A percentile compares a stretch with the other conserved stretches of the same genome.
phyloP scores from a whole-genome alignment of 2,113 vertebrate genomes.

The Oophaga pumilio region DNA sequence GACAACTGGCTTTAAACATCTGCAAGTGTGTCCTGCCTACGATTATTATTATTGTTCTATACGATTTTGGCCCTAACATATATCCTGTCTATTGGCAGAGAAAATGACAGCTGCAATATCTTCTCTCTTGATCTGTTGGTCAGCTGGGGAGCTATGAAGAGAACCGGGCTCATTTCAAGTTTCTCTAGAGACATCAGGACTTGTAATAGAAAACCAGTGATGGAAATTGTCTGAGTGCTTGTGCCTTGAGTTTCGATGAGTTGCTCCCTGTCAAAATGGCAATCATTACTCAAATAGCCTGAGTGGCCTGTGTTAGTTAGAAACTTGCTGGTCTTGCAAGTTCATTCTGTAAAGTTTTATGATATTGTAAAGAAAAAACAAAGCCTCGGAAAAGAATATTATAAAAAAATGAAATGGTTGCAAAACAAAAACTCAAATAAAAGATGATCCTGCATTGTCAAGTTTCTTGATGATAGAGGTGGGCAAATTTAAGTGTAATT shows the following conservation, averaged over 20 bases:
- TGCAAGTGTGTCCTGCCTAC: not conserved
- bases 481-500: no score
- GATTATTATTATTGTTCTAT: constrained; percentile 40
- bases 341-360: constrained; percentile 44
- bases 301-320: constrained; percentile 57
- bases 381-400: not conserved
- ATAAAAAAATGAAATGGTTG: not conserved
- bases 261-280: constrained; percentile 67
- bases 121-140: constrained; percentile 63
- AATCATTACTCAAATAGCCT: constrained; percentile 59
- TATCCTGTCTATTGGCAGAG: constrained; percentile 58
- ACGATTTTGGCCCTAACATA: constrained; percentile 10
- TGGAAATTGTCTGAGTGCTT: constrained; percentile 64
- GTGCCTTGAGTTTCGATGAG: constrained; percentile 65
- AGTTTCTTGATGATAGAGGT: not conserved
- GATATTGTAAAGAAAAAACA: not conserved
- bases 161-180: constrained; percentile 62
- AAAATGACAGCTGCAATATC: constrained; percentile 66
- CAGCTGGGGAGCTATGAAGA: constrained; percentile 62
- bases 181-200: constrained; percentile 63
- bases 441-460: not conserved
- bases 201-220: constrained; percentile 64
- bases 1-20: constrained; percentile 37
- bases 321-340: constrained; percentile 50
- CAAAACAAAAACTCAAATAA: not conserved